phyloP scores from a whole-genome alignment of 2,113 vertebrate genomes.

The Chaetodon auriga region DNA sequence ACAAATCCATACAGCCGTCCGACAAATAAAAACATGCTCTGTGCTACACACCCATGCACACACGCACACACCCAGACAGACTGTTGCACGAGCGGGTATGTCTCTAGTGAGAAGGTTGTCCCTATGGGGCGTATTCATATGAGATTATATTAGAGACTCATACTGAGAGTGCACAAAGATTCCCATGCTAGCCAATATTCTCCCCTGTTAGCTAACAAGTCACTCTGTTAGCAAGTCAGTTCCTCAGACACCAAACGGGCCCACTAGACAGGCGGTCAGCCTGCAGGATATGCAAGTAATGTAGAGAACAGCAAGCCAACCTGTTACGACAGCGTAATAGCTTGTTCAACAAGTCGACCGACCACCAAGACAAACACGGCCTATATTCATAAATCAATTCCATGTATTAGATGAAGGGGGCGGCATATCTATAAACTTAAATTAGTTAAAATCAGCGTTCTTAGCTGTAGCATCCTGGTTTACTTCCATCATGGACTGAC shows the following conservation, averaged over 20 bases:
- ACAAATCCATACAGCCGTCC: slow-evolving; percentile 11
- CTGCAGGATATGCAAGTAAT: neutral
- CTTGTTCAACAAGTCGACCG: neutral
- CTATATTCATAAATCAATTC: neutral
- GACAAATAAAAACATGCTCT: slow-evolving; percentile 20
- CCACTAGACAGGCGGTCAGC: neutral
- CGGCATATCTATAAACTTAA: neutral
- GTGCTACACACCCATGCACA: slow-evolving; percentile 2
- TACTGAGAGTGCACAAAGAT: slow-evolving; percentile 2
- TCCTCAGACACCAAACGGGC: neutral
- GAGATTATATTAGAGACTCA: slow-evolving; percentile 24
- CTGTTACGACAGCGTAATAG: neutral
- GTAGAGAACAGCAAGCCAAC: neutral
- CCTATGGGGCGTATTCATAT: slow-evolving; percentile 15
- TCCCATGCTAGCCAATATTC: slow-evolving; percentile 5
- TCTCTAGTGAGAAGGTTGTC: slow-evolving; percentile 30
- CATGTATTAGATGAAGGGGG: neutral
- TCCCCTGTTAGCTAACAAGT: slow-evolving; percentile 8
- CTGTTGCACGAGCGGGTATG: slow-evolving; percentile 20
- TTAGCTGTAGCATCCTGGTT: neutral
- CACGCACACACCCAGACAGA: slow-evolving; percentile 17
- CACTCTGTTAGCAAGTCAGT: slow-evolving; percentile 1
- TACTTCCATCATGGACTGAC: neutral
- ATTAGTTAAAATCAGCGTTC: neutral
- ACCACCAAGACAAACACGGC: neutral